phyloP scores from a whole-genome alignment of 2,113 vertebrate species.

The Pelecanoides urinatrix region DNA sequence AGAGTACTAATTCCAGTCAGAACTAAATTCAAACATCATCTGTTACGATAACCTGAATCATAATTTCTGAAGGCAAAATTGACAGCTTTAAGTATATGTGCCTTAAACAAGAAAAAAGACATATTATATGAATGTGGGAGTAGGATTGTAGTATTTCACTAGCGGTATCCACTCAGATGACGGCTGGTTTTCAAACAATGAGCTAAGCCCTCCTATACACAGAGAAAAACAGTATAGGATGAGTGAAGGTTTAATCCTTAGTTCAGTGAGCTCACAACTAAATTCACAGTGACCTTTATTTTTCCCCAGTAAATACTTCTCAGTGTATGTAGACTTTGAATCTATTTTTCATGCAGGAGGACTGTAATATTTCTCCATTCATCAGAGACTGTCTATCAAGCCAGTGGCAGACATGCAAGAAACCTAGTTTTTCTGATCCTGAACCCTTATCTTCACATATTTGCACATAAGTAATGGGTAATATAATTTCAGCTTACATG shows the following conservation, averaged over 20 bases:
- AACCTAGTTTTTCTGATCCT: neutral
- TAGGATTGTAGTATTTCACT: neutral
- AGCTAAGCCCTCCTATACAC: neutral
- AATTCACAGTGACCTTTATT: neutral
- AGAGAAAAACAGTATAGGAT: neutral
- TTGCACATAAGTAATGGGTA: neutral
- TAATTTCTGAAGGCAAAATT: neutral
- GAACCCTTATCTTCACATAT: neutral
- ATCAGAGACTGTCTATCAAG: neutral
- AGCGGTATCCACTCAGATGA: neutral
- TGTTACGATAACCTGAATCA: neutral
- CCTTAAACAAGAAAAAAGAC: neutral
- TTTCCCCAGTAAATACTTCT: neutral
- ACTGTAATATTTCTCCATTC: neutral
- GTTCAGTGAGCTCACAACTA: neutral
- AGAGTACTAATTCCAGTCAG: neutral
- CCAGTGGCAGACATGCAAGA: neutral
- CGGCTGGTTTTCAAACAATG: neutral
- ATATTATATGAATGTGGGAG: neutral
- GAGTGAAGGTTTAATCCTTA: neutral
- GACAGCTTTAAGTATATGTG: neutral
- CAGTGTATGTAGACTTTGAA: neutral
- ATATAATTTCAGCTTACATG: neutral
- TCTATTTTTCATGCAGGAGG: neutral
- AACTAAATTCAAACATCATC: neutral